Evolutionary conservation across 2,888 invertebrate genomes (phyloP).

Genomic region (Drosophila birchii): DNA sequence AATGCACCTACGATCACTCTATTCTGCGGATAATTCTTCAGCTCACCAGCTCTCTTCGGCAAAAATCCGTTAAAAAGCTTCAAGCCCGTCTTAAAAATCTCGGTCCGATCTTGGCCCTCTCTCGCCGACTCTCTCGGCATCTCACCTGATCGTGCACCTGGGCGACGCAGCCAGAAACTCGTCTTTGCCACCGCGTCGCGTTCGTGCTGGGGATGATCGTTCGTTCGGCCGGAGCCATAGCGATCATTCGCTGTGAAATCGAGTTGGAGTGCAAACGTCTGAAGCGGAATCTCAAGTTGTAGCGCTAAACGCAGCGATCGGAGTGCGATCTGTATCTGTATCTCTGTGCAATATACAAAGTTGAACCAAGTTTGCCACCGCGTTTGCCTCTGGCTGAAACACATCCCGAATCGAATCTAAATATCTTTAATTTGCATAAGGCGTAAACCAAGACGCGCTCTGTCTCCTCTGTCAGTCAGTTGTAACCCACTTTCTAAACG

Average conservation of each 20-base stretch:
- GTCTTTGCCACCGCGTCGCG: background rate
- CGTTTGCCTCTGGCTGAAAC: constrained; percentile 70
- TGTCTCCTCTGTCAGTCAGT: constrained; percentile 52
- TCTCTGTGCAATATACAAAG: constrained; percentile 63
- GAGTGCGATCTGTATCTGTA: constrained; percentile 28
- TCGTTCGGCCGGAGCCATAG: constrained; percentile 3
- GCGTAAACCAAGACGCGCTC: constrained; percentile 62
- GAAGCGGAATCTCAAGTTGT: constrained; percentile 76
- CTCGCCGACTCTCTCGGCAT: constrained; percentile 3
- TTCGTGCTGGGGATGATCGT: constrained; percentile 5
- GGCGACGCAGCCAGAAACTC: constrained; percentile 13
- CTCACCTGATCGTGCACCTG: constrained; percentile 16
- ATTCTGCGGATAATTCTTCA: background rate
- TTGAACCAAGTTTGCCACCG: constrained; percentile 68
- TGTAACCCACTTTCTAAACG: constrained; percentile 79
- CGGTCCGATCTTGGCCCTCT: background rate
- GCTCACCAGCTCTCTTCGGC: background rate
- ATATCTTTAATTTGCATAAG: constrained; percentile 63
- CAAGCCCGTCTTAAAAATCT: constrained; percentile 19
- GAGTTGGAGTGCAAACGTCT: constrained; percentile 78
- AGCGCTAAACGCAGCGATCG: constrained; percentile 38
- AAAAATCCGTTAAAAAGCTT: constrained; percentile 2
- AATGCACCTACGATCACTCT: background rate
- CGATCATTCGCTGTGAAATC: constrained; percentile 70
- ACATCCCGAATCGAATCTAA: constrained; percentile 63